Evolutionary conservation across 1,140 invertebrate genomes (phyloP).

Genomic region (Odontomachus brunneus): DNA sequence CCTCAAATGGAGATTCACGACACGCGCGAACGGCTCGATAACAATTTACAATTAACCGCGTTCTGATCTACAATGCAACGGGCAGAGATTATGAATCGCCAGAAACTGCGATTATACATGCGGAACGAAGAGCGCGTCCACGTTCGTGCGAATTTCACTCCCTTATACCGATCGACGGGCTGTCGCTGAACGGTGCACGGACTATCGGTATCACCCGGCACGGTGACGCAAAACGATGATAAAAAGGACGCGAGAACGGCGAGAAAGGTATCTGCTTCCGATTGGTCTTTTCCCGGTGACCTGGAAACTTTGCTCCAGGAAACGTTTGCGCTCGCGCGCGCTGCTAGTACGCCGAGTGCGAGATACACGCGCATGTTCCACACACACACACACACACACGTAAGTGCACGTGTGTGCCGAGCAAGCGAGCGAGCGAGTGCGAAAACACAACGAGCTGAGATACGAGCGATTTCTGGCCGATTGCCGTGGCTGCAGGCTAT

Average conservation of each 20-base stretch:
- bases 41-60: no score
- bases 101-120: no score
- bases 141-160: not conserved
- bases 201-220: not conserved
- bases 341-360: not conserved
- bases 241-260: not conserved
- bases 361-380: not conserved
- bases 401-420: not conserved
- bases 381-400: not conserved
- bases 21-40: no score
- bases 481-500: conserved; percentile 56
- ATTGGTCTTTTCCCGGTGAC: conserved; percentile 42
- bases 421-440: not conserved
- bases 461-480: conserved; percentile 61
- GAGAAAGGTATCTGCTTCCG: conserved; percentile 13
- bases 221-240: not conserved
- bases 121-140: not conserved
- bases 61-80: no score
- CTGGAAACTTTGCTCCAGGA: conserved; percentile 58
- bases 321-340: conserved; percentile 39
- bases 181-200: not conserved
- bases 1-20: no score
- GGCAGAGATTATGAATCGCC: no score
- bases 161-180: not conserved
- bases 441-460: conserved; percentile 25